phyloP scores from a whole-genome alignment of 2,113 vertebrate genomes.

The Microcebus ravelobensis region DNA sequence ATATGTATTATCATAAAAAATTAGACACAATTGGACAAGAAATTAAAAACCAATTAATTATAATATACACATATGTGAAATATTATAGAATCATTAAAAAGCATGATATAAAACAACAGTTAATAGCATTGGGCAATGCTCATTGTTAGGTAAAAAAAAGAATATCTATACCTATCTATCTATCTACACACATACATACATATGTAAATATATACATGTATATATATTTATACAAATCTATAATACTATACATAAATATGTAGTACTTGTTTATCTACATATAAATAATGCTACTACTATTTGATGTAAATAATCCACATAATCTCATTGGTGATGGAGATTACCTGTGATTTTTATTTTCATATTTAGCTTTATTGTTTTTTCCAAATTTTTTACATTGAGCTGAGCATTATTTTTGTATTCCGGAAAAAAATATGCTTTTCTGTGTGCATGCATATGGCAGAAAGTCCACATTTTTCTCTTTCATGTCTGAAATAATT shows the following conservation, averaged over 20 bases:
- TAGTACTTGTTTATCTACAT: not conserved
- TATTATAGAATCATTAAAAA: too few relatives aligned
- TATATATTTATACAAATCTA: not conserved
- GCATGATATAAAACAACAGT: too few relatives aligned
- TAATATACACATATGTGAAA: too few relatives aligned
- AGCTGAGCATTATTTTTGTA: not conserved
- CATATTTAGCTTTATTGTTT: not conserved
- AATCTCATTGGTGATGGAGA: not conserved
- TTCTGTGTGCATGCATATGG: not conserved
- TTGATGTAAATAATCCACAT: not conserved
- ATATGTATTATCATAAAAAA: too few relatives aligned
- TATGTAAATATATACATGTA: not conserved
- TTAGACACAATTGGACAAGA: too few relatives aligned
- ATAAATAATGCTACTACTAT: not conserved
- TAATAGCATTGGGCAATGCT: too few relatives aligned
- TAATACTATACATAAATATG: not conserved
- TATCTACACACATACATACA: not conserved
- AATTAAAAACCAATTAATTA: too few relatives aligned
- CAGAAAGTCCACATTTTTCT: not conserved
- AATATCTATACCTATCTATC: not conserved
- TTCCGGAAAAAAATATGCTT: not conserved
- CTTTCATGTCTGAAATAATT: not conserved
- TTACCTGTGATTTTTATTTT: slow-evolving; percentile 40
- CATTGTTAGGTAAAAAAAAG: not conserved
- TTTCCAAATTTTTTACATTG: not conserved